phyloP scores from a whole-genome alignment of 2,113 vertebrate species.

The Aviceda subcristata region DNA sequence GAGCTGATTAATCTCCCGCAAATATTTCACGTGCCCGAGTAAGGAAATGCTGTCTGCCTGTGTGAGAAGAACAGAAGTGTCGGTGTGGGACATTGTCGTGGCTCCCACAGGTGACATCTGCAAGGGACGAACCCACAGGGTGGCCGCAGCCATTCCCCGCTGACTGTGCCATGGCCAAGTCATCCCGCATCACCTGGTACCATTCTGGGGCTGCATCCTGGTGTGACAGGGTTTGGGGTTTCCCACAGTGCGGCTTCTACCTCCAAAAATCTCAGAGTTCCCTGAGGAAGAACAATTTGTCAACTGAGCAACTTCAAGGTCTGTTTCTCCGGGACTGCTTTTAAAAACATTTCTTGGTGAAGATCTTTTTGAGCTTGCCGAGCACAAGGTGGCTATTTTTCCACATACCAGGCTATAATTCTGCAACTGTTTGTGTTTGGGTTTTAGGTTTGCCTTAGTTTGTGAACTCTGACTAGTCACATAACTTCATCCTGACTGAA shows the following conservation, averaged over 20 bases:
- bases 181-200: not conserved
- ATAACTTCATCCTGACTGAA: not conserved
- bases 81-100: rapidly evolving
- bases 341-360: not conserved
- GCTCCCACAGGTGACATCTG: not conserved
- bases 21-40: not conserved
- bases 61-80: not conserved
- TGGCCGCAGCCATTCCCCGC: not conserved
- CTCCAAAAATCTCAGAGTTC: not conserved
- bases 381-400: not conserved
- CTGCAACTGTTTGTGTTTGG: not conserved
- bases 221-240: not conserved
- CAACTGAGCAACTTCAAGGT: not conserved
- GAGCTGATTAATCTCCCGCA: not conserved
- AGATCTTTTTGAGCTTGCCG: not conserved
- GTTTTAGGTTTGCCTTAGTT: slow-evolving; percentile 15
- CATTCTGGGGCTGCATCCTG: rapidly evolving
- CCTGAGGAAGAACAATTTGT: not conserved
- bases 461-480: not conserved
- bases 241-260: not conserved
- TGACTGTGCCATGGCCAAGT: not conserved
- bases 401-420: not conserved
- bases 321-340: not conserved
- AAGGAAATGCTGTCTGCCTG: not conserved
- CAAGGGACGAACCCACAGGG: not conserved